Conservation (phyloP, 2,888 invertebrate species). For the Brachyptera risi region DNA sequence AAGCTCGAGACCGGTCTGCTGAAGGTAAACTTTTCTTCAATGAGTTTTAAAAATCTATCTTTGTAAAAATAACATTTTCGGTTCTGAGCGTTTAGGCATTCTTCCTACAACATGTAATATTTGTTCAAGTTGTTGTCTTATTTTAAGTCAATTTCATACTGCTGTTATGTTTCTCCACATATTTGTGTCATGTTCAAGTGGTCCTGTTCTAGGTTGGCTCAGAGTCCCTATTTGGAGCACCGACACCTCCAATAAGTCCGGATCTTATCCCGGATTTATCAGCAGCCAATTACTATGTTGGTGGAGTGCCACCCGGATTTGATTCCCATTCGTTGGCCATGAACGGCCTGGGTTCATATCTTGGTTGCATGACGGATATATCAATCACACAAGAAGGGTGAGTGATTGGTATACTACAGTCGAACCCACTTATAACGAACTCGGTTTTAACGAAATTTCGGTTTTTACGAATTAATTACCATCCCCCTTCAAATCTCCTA, state of each 20-base stretch:
- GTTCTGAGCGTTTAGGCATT: no score
- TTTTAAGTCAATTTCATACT: neutral
- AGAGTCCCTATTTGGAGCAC: constrained; percentile 46
- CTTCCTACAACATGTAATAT: no score
- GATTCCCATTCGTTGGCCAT: constrained; percentile 37
- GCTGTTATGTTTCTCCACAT: neutral
- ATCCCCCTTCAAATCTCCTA: no score
- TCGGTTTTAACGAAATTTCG: no score
- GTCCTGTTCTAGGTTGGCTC: neutral
- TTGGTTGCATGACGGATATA: constrained; percentile 80
- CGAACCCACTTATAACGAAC: no score
- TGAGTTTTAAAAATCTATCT: no score
- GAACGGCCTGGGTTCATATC: constrained; percentile 52
- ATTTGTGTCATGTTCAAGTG: no score
- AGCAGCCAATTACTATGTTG: constrained; percentile 71
- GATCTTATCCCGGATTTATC: constrained; percentile 61
- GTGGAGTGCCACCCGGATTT: constrained; percentile 77
- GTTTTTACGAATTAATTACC: no score
- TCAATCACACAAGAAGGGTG: constrained; percentile 61
- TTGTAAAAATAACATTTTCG: no score
- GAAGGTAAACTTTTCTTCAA: no score
- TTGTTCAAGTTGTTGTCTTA: no score
- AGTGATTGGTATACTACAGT: no score
- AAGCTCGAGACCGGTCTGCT: constrained; percentile 57
- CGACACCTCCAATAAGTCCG: constrained; percentile 55